Base-by-base conservation (phyloP, 2,888 invertebrate species). In the Rhingia campestris region DNA sequence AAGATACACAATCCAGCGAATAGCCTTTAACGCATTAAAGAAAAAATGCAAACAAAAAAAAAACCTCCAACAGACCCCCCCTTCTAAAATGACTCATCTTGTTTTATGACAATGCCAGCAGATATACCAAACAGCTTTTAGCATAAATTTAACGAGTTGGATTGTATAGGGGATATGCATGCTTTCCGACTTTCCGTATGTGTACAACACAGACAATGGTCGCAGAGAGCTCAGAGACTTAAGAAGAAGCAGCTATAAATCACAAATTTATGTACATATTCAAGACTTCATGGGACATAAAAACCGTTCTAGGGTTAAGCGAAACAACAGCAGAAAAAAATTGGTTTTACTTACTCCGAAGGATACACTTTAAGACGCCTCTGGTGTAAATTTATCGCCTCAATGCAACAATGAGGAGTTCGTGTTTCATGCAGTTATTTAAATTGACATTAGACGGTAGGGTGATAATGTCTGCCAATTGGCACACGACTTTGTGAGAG, bases 31-130 rank as follows among this genome's bases (percentile, higher is more conserved):
- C 22, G 22, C 14, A 22, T 22, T 9, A 22, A 10, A 41, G 43
- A 53, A 7, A 54, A 12, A 53, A 66, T 4, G 14, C 41, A 53
- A 41, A 22, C 6, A 22, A 22, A 22, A 10, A 54, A 12, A 53
- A 66, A 3, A 33, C 32, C 41, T 33, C 14, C 9, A 33, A 33
- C 35, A 54, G 12, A 43, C 43, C 30, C 30, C 12, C 4, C 45
- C 22, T 33, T 53, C 33, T n/a, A 3, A 49, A 51, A 51, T 72
- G 59, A 61, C 61, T 72, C 72, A 72, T 53, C n/a, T 41, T 14
- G 53, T 33, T 72, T 72, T 53, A 72, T 72, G 53, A 59, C 72
- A 72, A 59, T 51, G 41, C 12, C 9, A 67, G 66, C 51, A 35
- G 33, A 56, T 54, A 22, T 22, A 14, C 6, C 59, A 43, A 39